Conservation (phyloP, 2,888 invertebrate genomes). For the Agriopis aurantiaria region DNA sequence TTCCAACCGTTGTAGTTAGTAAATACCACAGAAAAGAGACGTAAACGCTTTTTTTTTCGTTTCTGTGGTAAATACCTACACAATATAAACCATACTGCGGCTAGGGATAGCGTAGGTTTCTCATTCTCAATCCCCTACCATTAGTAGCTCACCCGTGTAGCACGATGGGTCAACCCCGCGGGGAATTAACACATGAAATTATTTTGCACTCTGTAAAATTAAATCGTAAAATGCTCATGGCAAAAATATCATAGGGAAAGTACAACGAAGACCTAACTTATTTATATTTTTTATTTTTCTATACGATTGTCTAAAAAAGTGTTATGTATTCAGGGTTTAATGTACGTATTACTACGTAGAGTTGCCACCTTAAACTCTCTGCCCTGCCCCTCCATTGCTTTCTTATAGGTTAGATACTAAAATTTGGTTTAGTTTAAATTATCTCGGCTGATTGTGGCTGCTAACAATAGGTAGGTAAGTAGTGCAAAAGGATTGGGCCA, state of each 20-base stretch:
- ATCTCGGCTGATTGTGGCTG: too few relatives aligned
- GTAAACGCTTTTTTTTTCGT: too few relatives aligned
- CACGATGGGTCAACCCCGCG: constrained; percentile 18
- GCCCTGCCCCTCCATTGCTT: too few relatives aligned
- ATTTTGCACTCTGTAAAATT: constrained; percentile 31
- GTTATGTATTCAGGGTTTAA: not conserved
- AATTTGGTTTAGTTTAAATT: too few relatives aligned
- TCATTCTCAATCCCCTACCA: not conserved
- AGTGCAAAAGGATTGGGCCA: constrained; percentile 45
- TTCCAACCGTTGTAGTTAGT: too few relatives aligned
- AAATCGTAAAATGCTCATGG: constrained; percentile 22
- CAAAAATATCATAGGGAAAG: constrained; percentile 8
- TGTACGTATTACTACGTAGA: too few relatives aligned
- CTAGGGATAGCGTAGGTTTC: constrained; percentile 9
- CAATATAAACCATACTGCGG: not conserved
- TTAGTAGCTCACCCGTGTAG: constrained; percentile 20
- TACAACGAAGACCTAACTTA: not conserved
- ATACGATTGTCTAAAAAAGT: not conserved
- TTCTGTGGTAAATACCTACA: too few relatives aligned
- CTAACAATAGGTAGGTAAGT: not conserved
- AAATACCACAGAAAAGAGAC: too few relatives aligned
- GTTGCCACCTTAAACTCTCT: too few relatives aligned
- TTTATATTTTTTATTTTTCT: not conserved
- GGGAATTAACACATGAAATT: constrained; percentile 32
- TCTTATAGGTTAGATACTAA: too few relatives aligned